phyloP scores from a whole-genome alignment of 2,797 vertebrate genomes.

The Glossophaga mutica region DNA sequence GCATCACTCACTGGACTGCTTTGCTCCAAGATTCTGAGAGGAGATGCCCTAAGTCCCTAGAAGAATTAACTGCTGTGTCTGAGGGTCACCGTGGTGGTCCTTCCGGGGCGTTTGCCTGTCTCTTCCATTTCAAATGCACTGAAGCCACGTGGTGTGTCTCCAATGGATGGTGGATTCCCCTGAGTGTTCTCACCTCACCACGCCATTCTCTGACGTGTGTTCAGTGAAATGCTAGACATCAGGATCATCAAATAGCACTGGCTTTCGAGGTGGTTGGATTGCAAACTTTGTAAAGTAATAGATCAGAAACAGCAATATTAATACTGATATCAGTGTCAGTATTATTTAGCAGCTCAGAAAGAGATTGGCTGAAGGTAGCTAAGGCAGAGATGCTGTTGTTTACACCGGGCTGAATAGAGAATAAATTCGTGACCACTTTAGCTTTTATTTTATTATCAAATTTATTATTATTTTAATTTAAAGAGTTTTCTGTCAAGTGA shows the following conservation, averaged over 20 bases:
- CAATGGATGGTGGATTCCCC: conserved; percentile 80
- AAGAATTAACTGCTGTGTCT: conserved; percentile 79
- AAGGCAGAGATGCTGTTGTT: conserved; percentile 62
- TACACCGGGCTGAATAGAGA: conserved; percentile 77
- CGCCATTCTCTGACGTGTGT: conserved; percentile 76
- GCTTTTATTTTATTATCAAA: conserved; percentile 30
- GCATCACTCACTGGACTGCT: conserved; percentile 44
- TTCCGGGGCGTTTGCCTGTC: conserved; percentile 82
- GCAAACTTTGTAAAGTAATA: conserved; percentile 86
- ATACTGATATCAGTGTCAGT: conserved; percentile 8
- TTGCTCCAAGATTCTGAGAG: conserved; percentile 29
- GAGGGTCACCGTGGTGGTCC: conserved; percentile 80
- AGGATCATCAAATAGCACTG: conserved; percentile 85
- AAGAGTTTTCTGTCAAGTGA: conserved; percentile 79
- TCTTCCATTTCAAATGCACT: conserved; percentile 91
- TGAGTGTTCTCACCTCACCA: conserved; percentile 82
- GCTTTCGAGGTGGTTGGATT: conserved; percentile 77
- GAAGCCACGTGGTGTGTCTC: conserved; percentile 82
- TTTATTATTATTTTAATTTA: conserved; percentile 73
- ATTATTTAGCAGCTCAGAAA: conserved; percentile 82
- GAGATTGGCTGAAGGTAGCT: conserved; percentile 69
- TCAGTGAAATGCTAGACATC: conserved; percentile 90
- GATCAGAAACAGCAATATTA: conserved; percentile 84
- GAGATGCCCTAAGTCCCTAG: conserved; percentile 74
- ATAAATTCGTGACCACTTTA: conserved; percentile 87